phyloP scores from a whole-genome alignment of 2,888 invertebrate species.

The Cryptus armator region DNA sequence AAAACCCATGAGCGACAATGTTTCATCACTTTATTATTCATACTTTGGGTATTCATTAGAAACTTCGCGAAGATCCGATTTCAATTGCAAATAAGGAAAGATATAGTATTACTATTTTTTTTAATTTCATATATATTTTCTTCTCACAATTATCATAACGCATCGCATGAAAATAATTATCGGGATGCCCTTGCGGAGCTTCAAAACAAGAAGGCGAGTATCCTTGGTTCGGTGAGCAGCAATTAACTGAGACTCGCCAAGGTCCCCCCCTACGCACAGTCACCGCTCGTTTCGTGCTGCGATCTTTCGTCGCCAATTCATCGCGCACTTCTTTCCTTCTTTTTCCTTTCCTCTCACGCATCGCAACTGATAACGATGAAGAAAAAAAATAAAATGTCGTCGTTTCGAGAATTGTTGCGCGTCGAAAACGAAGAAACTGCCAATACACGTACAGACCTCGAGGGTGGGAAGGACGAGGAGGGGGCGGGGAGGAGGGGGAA shows the following conservation, averaged over 20 bases:
- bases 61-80: neutral
- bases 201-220: constrained; percentile 36
- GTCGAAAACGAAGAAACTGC: constrained; percentile 10
- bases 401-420: constrained; percentile 39
- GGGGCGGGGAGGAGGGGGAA: neutral
- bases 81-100: neutral
- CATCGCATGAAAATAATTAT: constrained; percentile 47
- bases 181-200: constrained; percentile 45
- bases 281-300: neutral
- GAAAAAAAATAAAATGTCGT: neutral
- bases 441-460: neutral
- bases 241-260: constrained; percentile 40
- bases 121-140: neutral
- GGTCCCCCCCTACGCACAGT: constrained; percentile 8
- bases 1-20: no score
- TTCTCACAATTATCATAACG: constrained; percentile 31
- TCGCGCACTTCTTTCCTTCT: neutral
- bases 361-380: neutral
- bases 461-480: neutral
- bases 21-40: no score
- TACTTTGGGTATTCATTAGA: no score
- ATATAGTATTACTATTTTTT: neutral
- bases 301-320: neutral
- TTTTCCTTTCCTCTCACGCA: neutral
- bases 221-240: constrained; percentile 47